A percentile compares a stretch with the other conserved stretches of the same genome.
Conservation (phyloP, 2,113 vertebrate genomes). For the Coptodon rendalli region DNA sequence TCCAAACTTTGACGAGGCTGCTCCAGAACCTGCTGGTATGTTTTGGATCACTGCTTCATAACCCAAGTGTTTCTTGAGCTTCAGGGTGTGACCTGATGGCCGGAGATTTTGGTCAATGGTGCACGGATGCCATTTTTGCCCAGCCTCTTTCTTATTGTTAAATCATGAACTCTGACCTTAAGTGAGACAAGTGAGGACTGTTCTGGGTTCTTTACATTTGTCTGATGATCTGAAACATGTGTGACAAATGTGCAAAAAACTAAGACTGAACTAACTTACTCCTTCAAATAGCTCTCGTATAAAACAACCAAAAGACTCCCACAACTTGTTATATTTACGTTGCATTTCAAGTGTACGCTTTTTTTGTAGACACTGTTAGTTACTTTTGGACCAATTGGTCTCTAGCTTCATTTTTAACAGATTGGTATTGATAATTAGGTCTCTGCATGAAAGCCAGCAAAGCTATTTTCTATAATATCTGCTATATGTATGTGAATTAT, state of each 20-base stretch:
- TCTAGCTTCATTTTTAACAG: background rate
- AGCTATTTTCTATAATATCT: background rate
- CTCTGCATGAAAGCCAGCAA: background rate
- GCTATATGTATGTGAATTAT: background rate
- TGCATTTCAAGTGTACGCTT: background rate
- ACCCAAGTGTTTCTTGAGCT: background rate
- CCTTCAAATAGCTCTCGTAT: background rate
- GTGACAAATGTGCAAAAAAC: background rate
- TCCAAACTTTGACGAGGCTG: background rate
- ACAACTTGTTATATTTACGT: background rate
- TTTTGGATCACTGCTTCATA: background rate
- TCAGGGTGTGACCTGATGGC: background rate
- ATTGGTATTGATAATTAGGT: background rate
- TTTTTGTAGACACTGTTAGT: background rate
- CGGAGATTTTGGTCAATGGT: background rate
- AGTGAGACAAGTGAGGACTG: background rate
- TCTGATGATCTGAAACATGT: background rate
- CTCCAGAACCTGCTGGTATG: background rate
- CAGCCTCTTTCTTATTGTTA: background rate
- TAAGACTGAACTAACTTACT: background rate
- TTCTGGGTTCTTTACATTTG: background rate
- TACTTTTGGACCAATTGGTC: background rate
- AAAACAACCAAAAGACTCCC: background rate
- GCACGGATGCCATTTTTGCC: background rate
- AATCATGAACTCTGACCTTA: background rate